Evolutionary conservation across 1,140 invertebrate genomes (phyloP).

Genomic region (Drosophila pandora): DNA sequence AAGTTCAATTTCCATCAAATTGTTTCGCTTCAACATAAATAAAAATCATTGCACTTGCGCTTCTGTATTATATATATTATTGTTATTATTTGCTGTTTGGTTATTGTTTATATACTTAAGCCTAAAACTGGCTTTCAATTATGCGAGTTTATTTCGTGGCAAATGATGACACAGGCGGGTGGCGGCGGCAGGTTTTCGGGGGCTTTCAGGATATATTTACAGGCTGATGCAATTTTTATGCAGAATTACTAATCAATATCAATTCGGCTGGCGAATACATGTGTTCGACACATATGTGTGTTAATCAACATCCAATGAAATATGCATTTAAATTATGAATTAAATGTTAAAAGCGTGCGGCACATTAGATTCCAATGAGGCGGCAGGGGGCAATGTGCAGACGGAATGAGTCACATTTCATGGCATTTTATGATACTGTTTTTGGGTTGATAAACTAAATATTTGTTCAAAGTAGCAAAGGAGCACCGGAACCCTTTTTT

Average conservation of each 20-base stretch:
- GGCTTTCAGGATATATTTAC: constrained; percentile 30
- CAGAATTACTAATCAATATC: constrained; percentile 74
- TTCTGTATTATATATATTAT: constrained; percentile 65
- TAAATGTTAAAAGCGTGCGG: constrained; percentile 67
- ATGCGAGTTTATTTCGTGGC: constrained; percentile 47
- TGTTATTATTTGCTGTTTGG: constrained; percentile 57
- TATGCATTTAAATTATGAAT: constrained; percentile 78
- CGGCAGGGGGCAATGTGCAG: constrained; percentile 63
- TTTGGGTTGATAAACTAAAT: background rate
- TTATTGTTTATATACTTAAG: constrained; percentile 39
- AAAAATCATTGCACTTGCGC: constrained; percentile 78
- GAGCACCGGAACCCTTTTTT: background rate
- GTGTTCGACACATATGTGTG: constrained; percentile 27
- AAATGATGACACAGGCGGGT: constrained; percentile 10
- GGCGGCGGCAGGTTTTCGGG: constrained; percentile 1
- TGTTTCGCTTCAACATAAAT: constrained; percentile 63
- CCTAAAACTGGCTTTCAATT: constrained; percentile 76
- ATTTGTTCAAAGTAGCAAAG: no score
- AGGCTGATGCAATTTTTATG: constrained; percentile 79
- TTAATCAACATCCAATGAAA: constrained; percentile 60
- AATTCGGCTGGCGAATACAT: constrained; percentile 18
- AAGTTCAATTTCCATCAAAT: constrained; percentile 36
- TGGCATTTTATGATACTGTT: constrained; percentile 43
- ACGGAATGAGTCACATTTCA: constrained; percentile 39
- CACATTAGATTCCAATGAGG: constrained; percentile 51